phyloP scores from a whole-genome alignment of 2,888 invertebrate species.

The Apoda limacodes region DNA sequence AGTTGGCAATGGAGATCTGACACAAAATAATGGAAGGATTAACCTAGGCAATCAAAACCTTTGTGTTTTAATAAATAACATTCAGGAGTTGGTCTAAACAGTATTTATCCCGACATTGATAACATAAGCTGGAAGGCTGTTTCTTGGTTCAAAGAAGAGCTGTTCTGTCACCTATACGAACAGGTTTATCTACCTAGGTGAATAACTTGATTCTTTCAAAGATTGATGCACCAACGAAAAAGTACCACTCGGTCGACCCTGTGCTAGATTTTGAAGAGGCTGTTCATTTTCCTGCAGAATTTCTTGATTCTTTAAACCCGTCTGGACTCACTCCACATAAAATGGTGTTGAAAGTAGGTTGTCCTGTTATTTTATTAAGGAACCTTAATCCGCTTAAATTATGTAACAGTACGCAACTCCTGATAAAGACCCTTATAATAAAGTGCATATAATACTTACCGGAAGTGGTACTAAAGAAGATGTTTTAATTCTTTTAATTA shows the following conservation, averaged over 20 bases:
- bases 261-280: constrained; percentile 20
- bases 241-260: constrained; percentile 22
- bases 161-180: constrained; percentile 23
- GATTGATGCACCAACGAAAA: constrained; percentile 20
- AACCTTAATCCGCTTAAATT: constrained; percentile 20
- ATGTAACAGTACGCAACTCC: constrained; percentile 21
- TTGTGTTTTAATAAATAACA: constrained; percentile 14
- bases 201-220: constrained; percentile 21
- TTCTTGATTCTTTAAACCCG: too few species aligned
- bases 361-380: too few species aligned
- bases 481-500: too few species aligned
- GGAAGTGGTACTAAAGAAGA: too few species aligned
- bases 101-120: too few species aligned
- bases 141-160: constrained; percentile 23
- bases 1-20: constrained; percentile 23
- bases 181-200: constrained; percentile 22
- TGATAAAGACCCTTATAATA: constrained; percentile 22
- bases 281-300: constrained; percentile 14
- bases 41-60: constrained; percentile 21
- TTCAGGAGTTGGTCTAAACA: constrained; percentile 16
- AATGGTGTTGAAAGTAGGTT: too few species aligned
- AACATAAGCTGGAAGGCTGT: too few species aligned
- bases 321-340: too few species aligned
- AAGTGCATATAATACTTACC: constrained; percentile 23
- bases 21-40: constrained; percentile 22